phyloP scores from a whole-genome alignment of 1,140 invertebrate genomes.

The Cydia amplana region DNA sequence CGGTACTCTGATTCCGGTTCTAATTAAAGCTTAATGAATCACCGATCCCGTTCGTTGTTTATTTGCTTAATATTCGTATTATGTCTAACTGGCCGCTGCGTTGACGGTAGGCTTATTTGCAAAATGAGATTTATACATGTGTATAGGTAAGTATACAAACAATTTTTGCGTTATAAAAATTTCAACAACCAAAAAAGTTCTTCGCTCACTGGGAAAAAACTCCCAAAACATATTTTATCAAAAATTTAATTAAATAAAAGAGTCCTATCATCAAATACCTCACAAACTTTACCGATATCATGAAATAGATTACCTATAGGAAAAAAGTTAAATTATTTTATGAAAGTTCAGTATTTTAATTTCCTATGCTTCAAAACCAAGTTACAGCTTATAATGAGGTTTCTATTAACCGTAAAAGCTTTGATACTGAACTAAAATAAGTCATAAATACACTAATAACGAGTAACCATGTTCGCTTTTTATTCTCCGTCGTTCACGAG shows the following conservation, averaged over 20 bases:
- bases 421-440: neutral
- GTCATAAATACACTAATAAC: slow-evolving; percentile 1
- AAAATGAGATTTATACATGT: neutral
- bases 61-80: slow-evolving; percentile 64
- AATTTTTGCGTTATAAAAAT: too few species aligned
- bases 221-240: too few species aligned
- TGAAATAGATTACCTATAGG: too few species aligned
- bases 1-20: slow-evolving; percentile 62
- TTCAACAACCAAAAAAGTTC: too few species aligned
- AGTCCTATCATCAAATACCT: too few species aligned
- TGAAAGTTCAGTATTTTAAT: too few species aligned
- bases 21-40: slow-evolving; percentile 70
- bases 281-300: too few species aligned
- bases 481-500: slow-evolving; percentile 11
- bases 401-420: neutral
- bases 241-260: too few species aligned
- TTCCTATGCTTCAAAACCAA: neutral
- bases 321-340: too few species aligned
- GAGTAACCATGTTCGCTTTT: neutral
- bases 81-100: slow-evolving; percentile 47
- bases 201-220: too few species aligned
- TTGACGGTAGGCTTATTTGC: slow-evolving; percentile 43
- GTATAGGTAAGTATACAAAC: too few species aligned
- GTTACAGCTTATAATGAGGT: neutral
- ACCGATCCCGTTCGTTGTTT: slow-evolving; percentile 50